phyloP scores from a whole-genome alignment of 2,113 vertebrate species.

The Misgurnus anguillicaudatus region DNA sequence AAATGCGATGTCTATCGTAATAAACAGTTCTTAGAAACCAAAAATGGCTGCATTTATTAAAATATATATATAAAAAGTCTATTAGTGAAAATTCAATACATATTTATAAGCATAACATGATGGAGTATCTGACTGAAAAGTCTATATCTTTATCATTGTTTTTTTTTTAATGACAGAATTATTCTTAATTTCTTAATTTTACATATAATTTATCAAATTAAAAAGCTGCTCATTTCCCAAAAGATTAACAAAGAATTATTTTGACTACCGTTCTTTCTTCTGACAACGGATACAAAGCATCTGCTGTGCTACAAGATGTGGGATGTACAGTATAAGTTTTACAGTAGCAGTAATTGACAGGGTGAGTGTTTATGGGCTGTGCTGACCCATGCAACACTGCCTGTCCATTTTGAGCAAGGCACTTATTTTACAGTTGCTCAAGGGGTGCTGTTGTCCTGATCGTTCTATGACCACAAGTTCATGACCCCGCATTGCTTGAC shows the following conservation, averaged over 20 bases:
- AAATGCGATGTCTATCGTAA: background rate
- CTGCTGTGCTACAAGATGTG: background rate
- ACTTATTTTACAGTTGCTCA: background rate
- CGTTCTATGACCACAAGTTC: background rate
- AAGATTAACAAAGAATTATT: no score
- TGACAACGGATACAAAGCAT: background rate
- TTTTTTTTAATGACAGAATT: no score
- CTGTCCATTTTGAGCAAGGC: background rate
- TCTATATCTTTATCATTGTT: no score
- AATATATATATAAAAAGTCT: background rate
- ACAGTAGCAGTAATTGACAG: background rate
- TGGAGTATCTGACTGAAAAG: no score
- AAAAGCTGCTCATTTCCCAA: no score
- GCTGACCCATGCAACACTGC: slow-evolving; percentile 18
- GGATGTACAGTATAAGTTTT: background rate
- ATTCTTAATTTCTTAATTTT: no score
- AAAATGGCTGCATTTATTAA: background rate
- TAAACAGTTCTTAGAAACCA: background rate
- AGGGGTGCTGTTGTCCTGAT: background rate
- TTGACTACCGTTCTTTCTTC: no score
- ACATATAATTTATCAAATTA: no score
- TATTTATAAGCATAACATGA: background rate
- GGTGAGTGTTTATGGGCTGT: slow-evolving; percentile 2
- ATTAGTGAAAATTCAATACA: background rate
- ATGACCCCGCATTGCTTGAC: background rate